Evolutionary conservation across 2,113 vertebrate species (phyloP).

Genomic region (Cephalopholis sonnerati): DNA sequence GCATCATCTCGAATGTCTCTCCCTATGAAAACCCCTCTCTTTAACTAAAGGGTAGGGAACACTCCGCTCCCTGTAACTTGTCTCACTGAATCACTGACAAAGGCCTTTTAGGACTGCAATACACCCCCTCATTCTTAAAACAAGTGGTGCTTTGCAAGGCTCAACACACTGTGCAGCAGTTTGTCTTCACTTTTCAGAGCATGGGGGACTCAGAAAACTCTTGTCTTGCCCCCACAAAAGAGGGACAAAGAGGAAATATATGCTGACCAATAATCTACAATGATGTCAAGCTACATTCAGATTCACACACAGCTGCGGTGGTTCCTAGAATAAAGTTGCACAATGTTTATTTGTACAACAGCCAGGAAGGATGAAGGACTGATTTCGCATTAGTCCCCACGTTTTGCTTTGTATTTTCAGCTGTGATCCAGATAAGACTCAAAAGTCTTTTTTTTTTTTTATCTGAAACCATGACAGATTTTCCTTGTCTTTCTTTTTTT

Average conservation of each 20-base stretch:
- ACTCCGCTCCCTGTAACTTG: conserved; percentile 51
- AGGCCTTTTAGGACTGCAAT: conserved; percentile 47
- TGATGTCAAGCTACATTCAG: conserved; percentile 73
- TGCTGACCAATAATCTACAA: conserved; percentile 41
- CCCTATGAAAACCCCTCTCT: conserved; percentile 40
- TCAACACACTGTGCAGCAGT: conserved; percentile 38
- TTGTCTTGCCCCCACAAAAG: conserved; percentile 49
- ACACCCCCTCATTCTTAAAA: conserved; percentile 60
- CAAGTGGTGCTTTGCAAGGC: conserved; percentile 50
- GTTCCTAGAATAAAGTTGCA: conserved; percentile 29
- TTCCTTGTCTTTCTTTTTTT: conserved; percentile 7
- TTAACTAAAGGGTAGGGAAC: conserved; percentile 27
- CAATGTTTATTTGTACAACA: conserved; percentile 18
- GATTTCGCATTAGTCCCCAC: conserved; percentile 4
- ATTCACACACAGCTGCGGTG: conserved; percentile 58
- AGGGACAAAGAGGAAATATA: conserved; percentile 44
- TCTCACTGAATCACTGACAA: conserved; percentile 60
- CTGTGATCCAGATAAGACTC: conserved; percentile 4
- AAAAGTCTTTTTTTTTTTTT: conserved; percentile 1
- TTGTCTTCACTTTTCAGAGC: conserved; percentile 47
- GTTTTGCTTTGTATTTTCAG: background rate
- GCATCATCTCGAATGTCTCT: conserved; percentile 27
- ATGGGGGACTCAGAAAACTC: conserved; percentile 42
- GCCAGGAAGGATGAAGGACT: background rate
- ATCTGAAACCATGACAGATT: conserved; percentile 23